These are phyloP conservation scores for Odontophorus gujanensis DNA, from an alignment of 2,113 vertebrate species.

Conservation along the genomic window DNA sequence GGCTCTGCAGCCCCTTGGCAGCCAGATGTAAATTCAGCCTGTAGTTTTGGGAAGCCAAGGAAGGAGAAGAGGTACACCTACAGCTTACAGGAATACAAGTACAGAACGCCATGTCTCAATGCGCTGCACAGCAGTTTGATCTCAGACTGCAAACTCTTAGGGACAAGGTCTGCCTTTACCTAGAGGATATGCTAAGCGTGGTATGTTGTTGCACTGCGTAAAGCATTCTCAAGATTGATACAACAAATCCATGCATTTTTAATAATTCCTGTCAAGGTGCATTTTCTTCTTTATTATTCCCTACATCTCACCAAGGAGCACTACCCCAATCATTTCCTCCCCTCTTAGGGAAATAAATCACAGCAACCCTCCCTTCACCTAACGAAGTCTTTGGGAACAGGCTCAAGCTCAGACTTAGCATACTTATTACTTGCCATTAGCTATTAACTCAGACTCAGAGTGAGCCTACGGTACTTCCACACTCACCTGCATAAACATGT, in stretches of 20 bases:
- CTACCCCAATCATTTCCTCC: not conserved
- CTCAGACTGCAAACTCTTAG: not conserved
- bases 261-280: not conserved
- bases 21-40: not conserved
- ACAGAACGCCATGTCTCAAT: not conserved
- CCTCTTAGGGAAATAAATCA: not conserved
- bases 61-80: not conserved
- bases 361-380: not conserved
- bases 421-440: constrained; percentile 52
- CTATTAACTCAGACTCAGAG: constrained; percentile 45
- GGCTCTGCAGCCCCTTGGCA: not conserved
- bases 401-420: constrained; percentile 34
- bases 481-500: constrained; percentile 74
- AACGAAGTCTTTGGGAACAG: not conserved
- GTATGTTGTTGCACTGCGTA: not conserved
- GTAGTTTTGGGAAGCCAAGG: not conserved
- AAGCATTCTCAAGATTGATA: not conserved
- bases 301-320: not conserved
- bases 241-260: not conserved
- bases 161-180: not conserved
- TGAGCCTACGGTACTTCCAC: constrained; percentile 46
- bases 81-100: not conserved
- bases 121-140: not conserved
- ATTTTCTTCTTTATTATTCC: not conserved
- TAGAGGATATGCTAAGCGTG: not conserved